Evolutionary conservation across 2,888 invertebrate genomes (phyloP).

Genomic region (Plagiodera versicolora): DNA sequence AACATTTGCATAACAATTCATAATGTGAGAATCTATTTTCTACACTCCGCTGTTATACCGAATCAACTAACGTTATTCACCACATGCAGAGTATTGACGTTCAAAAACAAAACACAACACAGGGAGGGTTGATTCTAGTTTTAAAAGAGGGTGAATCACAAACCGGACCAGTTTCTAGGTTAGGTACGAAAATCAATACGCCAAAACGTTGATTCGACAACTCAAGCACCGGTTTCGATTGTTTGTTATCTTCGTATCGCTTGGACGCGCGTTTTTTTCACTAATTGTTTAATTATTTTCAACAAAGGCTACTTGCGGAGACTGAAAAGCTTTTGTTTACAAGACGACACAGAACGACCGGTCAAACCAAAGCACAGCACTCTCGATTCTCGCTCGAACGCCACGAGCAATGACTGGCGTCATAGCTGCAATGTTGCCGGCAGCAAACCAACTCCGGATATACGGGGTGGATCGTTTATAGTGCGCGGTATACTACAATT

Average conservation of each 20-base stretch:
- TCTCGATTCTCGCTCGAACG: constrained; percentile 23
- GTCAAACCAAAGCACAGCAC: constrained; percentile 23
- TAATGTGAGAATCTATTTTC: background rate
- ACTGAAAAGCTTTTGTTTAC: constrained; percentile 38
- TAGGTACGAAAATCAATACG: constrained; percentile 45
- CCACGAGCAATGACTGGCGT: constrained; percentile 39
- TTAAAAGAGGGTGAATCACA: constrained; percentile 32
- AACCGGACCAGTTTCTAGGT: constrained; percentile 39
- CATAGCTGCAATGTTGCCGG: constrained; percentile 47
- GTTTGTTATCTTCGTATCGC: background rate
- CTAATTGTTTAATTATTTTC: constrained; percentile 10
- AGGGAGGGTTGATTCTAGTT: constrained; percentile 15
- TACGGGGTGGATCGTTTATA: constrained; percentile 13
- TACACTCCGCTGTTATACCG: background rate
- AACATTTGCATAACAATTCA: background rate
- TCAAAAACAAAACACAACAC: constrained; percentile 11
- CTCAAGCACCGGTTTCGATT: constrained; percentile 11
- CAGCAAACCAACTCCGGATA: constrained; percentile 30
- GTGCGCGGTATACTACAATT: background rate
- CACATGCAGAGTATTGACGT: constrained; percentile 8
- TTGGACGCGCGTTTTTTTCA: constrained; percentile 15
- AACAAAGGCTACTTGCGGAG: constrained; percentile 20
- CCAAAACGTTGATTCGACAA: constrained; percentile 24
- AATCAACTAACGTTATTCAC: background rate
- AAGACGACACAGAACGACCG: constrained; percentile 36